These are phyloP conservation scores for Meliscaeva auricollis DNA, from an alignment of 2,888 invertebrate genomes.

Conservation along the genomic window DNA sequence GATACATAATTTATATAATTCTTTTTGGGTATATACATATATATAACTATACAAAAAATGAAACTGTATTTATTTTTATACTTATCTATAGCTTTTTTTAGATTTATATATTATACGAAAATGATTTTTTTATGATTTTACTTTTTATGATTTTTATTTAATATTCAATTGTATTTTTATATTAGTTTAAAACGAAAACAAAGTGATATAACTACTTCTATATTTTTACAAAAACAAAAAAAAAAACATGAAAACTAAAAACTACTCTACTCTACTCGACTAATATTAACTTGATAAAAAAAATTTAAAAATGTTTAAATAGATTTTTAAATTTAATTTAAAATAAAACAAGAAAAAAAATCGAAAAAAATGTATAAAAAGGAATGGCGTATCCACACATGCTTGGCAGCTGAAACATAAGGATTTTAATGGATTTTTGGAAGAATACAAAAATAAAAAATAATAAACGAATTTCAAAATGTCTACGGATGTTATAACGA, in stretches of 20 bases:
- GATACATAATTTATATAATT: constrained; percentile 75
- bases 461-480: constrained; percentile 42
- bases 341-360: constrained; percentile 23
- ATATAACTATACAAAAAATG: constrained; percentile 58
- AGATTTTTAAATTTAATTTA: constrained; percentile 11
- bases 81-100: constrained; percentile 66
- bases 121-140: constrained; percentile 46
- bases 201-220: constrained; percentile 75
- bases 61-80: constrained; percentile 76
- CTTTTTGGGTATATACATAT: constrained; percentile 53
- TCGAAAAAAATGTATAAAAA: constrained; percentile 12
- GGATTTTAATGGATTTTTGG: constrained; percentile 58
- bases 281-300: constrained; percentile 58
- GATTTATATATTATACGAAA: constrained; percentile 60
- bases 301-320: constrained; percentile 46
- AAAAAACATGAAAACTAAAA: neutral
- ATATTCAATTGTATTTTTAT: constrained; percentile 72
- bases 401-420: constrained; percentile 50
- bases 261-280: constrained; percentile 35
- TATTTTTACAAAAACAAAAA: constrained; percentile 46
- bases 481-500: constrained; percentile 45
- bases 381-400: constrained; percentile 73
- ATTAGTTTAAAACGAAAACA: constrained; percentile 74
- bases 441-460: neutral
- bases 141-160: constrained; percentile 53